A percentile compares a stretch with the other conserved stretches of the same genome.
Conservation (phyloP, 2,113 vertebrate species). For the Pangasianodon gigas region DNA sequence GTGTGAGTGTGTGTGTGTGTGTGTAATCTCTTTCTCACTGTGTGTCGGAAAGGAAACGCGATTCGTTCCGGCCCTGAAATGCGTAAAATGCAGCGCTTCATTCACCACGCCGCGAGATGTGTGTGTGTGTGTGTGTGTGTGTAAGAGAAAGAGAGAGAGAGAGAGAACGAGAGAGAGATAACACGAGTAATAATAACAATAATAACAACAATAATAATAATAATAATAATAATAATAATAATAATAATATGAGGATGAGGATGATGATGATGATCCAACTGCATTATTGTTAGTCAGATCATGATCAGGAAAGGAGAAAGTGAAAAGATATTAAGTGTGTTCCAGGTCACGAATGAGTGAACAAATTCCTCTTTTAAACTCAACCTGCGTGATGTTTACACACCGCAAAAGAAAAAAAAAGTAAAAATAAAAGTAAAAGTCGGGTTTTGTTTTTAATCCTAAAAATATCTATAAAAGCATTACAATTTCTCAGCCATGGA, state of each 20-base stretch:
- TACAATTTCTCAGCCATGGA: neutral
- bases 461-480: neutral
- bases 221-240: conserved; percentile 2
- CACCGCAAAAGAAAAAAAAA: neutral
- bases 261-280: neutral
- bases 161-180: conserved; percentile 14
- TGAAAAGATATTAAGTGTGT: neutral
- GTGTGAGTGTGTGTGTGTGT: conserved; percentile 1
- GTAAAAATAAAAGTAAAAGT: neutral
- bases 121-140: conserved; percentile 33
- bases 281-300: neutral
- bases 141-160: conserved; percentile 54
- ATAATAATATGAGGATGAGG: neutral
- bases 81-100: conserved; percentile 80
- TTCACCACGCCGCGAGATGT: conserved; percentile 77
- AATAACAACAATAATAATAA: conserved; percentile 24
- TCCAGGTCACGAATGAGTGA: neutral
- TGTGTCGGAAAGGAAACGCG: conserved; percentile 72
- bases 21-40: neutral
- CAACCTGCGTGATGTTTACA: neutral
- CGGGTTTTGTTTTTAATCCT: neutral
- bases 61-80: conserved; percentile 85
- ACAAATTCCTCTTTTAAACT: neutral
- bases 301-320: neutral
- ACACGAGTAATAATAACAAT: neutral